Conservation (phyloP, 2,113 vertebrate genomes). For the Columba janthina region DNA sequence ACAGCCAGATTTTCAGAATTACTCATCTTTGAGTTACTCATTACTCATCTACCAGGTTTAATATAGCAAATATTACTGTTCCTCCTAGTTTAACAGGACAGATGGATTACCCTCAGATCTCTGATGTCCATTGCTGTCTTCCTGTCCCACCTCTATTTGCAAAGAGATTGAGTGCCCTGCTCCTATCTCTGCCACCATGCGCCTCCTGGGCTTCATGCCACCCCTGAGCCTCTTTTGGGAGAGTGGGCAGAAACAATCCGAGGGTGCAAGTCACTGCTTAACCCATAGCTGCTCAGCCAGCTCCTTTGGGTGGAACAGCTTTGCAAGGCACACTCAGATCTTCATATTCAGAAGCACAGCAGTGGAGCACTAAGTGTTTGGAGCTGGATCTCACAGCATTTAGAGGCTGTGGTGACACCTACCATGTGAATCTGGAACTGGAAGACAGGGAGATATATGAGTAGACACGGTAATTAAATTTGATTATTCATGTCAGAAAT, state of each 20-base stretch:
- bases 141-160: background rate
- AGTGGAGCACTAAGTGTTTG: too few relatives aligned
- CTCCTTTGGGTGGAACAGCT: background rate
- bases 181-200: background rate
- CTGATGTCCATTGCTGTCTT: background rate
- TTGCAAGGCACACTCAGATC: background rate
- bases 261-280: fast-evolving
- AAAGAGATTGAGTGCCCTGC: too few relatives aligned
- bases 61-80: background rate
- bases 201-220: fast-evolving
- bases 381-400: background rate
- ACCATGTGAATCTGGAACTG: background rate
- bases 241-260: fast-evolving
- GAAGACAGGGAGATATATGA: background rate
- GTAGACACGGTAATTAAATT: background rate
- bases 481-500: background rate
- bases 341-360: background rate
- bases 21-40: background rate
- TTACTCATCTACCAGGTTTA: background rate
- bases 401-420: background rate
- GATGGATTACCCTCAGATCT: background rate
- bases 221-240: fast-evolving
- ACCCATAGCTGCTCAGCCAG: fast-evolving
- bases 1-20: background rate
- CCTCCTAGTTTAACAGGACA: background rate